These are phyloP conservation scores for Axis porcinus DNA, from an alignment of 2,113 vertebrate species.

Conservation along the genomic window DNA sequence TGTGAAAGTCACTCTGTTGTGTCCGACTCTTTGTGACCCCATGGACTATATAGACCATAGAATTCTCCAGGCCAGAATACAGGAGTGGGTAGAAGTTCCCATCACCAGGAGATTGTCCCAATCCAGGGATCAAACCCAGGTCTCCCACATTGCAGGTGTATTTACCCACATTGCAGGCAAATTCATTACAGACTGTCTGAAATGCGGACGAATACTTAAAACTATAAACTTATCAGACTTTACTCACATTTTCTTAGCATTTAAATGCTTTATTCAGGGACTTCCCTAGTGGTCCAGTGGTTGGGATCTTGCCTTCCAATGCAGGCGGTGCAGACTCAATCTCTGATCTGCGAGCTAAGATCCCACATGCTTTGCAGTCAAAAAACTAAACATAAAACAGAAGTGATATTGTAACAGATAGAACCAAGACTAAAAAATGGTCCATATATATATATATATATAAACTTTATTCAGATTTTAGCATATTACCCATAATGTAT, in stretches of 20 bases:
- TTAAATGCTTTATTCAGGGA: background rate
- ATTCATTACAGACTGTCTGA: background rate
- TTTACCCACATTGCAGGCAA: background rate
- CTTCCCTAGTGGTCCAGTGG: background rate
- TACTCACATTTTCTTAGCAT: background rate
- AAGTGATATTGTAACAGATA: background rate
- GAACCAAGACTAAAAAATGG: background rate
- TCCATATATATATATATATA: background rate
- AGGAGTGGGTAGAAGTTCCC: background rate
- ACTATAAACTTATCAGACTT: background rate
- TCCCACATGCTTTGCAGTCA: background rate
- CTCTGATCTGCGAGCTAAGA: background rate
- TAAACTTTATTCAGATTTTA: background rate
- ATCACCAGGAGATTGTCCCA: background rate
- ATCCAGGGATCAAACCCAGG: too few species aligned
- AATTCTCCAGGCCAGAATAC: background rate
- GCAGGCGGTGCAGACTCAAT: background rate
- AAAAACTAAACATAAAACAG: background rate
- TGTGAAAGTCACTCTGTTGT: accelerated
- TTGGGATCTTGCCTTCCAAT: background rate
- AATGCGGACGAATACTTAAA: background rate
- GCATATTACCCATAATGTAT: background rate
- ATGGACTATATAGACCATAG: background rate
- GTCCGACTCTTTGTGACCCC: background rate
- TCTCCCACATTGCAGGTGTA: background rate